phyloP scores from a whole-genome alignment of 2,888 invertebrate genomes.

The Calameuta pallipes region DNA sequence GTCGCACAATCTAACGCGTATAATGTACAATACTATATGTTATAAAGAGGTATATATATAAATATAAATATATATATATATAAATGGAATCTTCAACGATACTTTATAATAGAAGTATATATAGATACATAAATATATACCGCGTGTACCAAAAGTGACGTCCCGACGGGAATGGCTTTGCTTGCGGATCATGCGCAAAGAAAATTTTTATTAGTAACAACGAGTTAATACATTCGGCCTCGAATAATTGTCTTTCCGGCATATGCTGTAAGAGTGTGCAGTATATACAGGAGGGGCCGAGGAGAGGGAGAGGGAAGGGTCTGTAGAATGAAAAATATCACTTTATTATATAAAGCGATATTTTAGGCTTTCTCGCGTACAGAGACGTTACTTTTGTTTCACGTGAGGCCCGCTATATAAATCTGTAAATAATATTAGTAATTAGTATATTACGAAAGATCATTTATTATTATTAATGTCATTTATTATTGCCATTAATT shows the following conservation, averaged over 20 bases:
- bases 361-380: neutral
- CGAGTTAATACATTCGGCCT: too few relatives aligned
- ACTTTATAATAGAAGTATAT: slow-evolving; percentile 42
- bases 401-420: neutral
- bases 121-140: slow-evolving; percentile 33
- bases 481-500: slow-evolving; percentile 6
- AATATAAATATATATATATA: slow-evolving; percentile 46
- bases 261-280: too few relatives aligned
- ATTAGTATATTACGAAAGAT: slow-evolving; percentile 6
- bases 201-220: neutral
- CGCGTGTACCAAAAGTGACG: slow-evolving; percentile 23
- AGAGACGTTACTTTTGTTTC: neutral
- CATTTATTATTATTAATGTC: neutral
- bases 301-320: too few relatives aligned
- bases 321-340: too few relatives aligned
- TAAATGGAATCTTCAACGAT: slow-evolving; percentile 54
- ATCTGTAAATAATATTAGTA: slow-evolving; percentile 18
- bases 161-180: neutral
- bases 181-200: neutral
- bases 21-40: slow-evolving; percentile 60
- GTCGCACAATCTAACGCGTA: slow-evolving; percentile 57
- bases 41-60: slow-evolving; percentile 48
- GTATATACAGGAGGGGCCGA: too few relatives aligned
- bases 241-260: too few relatives aligned
- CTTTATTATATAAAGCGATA: too few relatives aligned